These are phyloP conservation scores for Lacerta viridis DNA, from an alignment of 2,797 vertebrate genomes.

Conservation along the genomic window DNA sequence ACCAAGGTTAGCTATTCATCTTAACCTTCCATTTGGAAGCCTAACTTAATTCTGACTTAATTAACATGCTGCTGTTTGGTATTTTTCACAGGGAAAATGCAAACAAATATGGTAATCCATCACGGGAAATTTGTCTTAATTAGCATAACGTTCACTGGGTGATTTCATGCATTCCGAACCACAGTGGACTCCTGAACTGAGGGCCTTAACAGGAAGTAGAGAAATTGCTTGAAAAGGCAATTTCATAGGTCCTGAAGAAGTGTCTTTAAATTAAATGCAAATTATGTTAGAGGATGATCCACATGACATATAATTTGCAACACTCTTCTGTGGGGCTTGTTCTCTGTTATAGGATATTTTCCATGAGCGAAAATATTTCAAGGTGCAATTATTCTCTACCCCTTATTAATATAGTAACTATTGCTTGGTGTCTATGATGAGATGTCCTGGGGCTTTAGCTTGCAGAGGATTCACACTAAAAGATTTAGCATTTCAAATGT, in stretches of 20 bases:
- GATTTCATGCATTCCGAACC: constrained; percentile 45
- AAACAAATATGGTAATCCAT: constrained; percentile 68
- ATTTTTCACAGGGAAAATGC: constrained; percentile 58
- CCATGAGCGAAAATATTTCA: not conserved
- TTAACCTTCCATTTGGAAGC: constrained; percentile 58
- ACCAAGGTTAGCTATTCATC: constrained; percentile 55
- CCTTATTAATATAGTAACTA: not conserved
- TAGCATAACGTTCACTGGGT: constrained; percentile 43
- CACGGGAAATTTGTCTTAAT: constrained; percentile 68
- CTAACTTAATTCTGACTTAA: constrained; percentile 71
- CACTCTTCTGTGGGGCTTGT: not conserved
- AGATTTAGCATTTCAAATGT: not conserved
- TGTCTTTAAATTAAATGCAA: constrained; percentile 34
- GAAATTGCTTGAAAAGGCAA: constrained; percentile 20
- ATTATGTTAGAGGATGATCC: not conserved
- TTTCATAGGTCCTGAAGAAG: not conserved
- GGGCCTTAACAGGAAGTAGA: not conserved
- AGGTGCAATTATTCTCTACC: not conserved
- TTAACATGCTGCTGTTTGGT: constrained; percentile 65
- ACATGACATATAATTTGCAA: constrained; percentile 6
- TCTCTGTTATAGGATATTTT: not conserved
- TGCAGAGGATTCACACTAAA: not conserved
- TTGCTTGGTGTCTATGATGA: not conserved
- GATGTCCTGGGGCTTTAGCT: no score
- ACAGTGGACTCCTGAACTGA: constrained; percentile 24